phyloP scores from a whole-genome alignment of 2,113 vertebrate species.

The Leptodactylus fuscus region DNA sequence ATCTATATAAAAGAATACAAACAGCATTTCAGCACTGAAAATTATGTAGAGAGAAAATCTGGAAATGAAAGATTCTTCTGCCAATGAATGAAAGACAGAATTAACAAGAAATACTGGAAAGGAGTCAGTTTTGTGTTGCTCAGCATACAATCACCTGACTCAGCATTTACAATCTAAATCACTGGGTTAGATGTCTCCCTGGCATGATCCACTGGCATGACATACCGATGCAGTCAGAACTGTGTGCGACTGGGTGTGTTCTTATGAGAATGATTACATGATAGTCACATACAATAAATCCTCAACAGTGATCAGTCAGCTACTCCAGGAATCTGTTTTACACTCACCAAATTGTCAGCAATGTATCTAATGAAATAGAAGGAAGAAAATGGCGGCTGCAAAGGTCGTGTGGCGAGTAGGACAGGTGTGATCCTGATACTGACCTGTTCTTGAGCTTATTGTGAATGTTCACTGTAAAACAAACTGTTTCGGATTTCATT shows the following conservation, averaged over 20 bases:
- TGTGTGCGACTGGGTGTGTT: not conserved
- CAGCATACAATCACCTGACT: not conserved
- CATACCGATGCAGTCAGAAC: not conserved
- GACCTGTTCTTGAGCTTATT: not conserved
- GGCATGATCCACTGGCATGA: not conserved
- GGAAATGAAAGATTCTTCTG: not conserved
- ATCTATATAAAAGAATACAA: no score
- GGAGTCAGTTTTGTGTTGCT: not conserved
- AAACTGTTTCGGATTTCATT: no score
- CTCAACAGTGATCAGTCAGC: no score
- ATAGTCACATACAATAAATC: not conserved
- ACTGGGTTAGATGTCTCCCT: not conserved
- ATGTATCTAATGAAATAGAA: no score
- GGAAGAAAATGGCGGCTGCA: no score
- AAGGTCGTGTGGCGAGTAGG: no score
- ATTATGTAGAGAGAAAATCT: no score
- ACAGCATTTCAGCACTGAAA: no score
- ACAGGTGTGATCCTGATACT: no score
- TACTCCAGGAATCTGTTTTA: no score
- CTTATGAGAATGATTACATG: not conserved
- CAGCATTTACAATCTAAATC: not conserved
- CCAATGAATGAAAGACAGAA: not conserved
- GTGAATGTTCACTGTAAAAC: no score
- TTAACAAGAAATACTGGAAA: not conserved
- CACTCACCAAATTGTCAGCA: no score